Base-by-base conservation (phyloP, 2,888 invertebrate species). In the Tenthredo distinguenda region DNA sequence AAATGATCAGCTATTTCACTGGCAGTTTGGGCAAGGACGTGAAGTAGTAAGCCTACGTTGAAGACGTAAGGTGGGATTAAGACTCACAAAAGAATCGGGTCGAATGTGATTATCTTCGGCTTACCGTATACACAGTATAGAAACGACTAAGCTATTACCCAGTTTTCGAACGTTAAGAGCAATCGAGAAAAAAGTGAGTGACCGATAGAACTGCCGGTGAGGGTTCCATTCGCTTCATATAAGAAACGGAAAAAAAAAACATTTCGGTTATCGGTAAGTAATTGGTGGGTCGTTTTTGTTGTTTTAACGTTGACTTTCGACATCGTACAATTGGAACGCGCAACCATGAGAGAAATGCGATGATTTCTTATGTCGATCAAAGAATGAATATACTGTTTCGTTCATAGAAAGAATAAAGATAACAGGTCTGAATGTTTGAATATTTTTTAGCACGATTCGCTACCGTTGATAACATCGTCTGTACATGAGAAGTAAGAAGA, bases 101-200 rank as follows among this genome's bases (percentile, higher is more conserved):
- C 83, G 40, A 68, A 34, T 47, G 65, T 68, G 65, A 83, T 83
- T 83, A 68, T 83, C 31, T 68, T 47, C 50, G 83, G 83, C 71
- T 47, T 68, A 71, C 43, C 34, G 81, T 81, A 55, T 55, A 62
- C 43, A 62, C 65, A 62, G 77, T 50, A 74, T 74, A 81, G 10
- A 3, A 62, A 62, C 81, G 62, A 40, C 37, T 40, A 50, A 26
- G 26, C 21, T 62, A 62, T 65, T 65, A 55, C 65, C 62, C 40
- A 7, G 81, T 81, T 65, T 40, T 43, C 26, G 58, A 37, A 37
- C 81, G 81, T 40, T 62, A 40, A 65, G 37, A 81, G 12, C 62
- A 26, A 37, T 12, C 15, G 62, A 55, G 31, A 81, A 65, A 40
- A 81, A 65, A 65, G 65, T 62, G n/a, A 62, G 2, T 71, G 47